Conservation (phyloP, 2,797 vertebrate species). For the Pagetopsis macropterus region DNA sequence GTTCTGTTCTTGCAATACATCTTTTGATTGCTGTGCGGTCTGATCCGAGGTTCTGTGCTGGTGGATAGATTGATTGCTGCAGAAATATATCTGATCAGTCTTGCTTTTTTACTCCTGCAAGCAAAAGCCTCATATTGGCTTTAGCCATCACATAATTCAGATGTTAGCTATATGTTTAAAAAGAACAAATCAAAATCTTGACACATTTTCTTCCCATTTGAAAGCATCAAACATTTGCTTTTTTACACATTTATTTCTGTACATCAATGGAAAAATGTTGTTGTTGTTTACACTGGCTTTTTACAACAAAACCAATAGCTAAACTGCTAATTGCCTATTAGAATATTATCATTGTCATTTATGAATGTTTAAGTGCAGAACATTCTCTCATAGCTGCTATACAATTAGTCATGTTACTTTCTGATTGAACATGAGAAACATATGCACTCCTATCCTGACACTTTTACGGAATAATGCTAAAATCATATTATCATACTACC, state of each 20-base stretch:
- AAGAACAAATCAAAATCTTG: background rate
- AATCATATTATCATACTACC: background rate
- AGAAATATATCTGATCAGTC: background rate
- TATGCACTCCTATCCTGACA: background rate
- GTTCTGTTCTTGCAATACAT: background rate
- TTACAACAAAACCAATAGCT: background rate
- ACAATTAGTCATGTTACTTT: background rate
- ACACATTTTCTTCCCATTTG: background rate
- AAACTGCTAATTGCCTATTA: background rate
- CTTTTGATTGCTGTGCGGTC: constrained; percentile 16
- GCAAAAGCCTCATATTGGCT: background rate
- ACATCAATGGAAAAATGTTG: background rate
- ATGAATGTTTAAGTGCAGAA: background rate
- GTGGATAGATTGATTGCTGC: constrained; percentile 14
- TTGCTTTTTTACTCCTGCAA: background rate
- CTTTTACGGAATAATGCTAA: background rate
- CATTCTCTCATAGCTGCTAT: no score
- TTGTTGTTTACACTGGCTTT: background rate
- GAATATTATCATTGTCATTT: background rate
- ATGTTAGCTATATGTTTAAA: background rate
- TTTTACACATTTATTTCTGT: background rate
- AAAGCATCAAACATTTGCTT: background rate
- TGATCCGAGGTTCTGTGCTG: constrained; percentile 2
- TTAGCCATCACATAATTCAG: background rate
- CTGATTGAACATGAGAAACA: constrained; percentile 1